Conservation (phyloP, 2,888 invertebrate species). For the Pheosia gnoma region DNA sequence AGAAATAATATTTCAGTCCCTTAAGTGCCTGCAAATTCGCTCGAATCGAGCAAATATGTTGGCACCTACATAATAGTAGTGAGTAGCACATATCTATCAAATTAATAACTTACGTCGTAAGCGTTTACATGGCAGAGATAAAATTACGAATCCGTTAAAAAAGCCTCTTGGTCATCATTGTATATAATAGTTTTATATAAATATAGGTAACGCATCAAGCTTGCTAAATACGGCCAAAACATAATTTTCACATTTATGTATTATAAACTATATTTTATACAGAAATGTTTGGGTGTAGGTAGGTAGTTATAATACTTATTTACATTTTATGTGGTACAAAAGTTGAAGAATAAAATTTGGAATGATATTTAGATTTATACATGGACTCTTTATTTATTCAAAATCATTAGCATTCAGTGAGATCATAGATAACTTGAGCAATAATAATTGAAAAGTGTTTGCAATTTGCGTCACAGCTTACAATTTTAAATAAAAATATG, state of each 20-base stretch:
- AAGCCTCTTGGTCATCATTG: conserved; percentile 21
- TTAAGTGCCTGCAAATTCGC: conserved; percentile 22
- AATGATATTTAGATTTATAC: too few species aligned
- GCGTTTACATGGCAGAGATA: conserved; percentile 13
- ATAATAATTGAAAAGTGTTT: too few species aligned
- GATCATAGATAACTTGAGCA: too few species aligned
- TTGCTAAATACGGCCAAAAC: conserved; percentile 17
- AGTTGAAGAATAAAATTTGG: not conserved
- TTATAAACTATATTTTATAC: not conserved
- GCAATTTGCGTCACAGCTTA: not conserved
- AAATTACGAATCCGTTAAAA: conserved; percentile 25
- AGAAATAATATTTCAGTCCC: conserved; percentile 39
- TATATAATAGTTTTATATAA: not conserved
- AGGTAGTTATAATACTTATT: not conserved
- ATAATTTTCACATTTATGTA: not conserved
- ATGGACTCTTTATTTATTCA: too few species aligned
- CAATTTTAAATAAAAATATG: not conserved
- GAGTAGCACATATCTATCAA: not conserved
- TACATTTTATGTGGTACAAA: not conserved
- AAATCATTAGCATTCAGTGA: too few species aligned
- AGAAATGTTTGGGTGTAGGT: not conserved
- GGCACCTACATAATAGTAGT: not conserved
- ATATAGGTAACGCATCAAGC: conserved; percentile 10
- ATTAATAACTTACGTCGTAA: conserved; percentile 8
- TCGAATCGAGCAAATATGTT: conserved; percentile 1